Base-by-base conservation (phyloP, 2,888 invertebrate genomes). In the Dolichopus griseipennis region DNA sequence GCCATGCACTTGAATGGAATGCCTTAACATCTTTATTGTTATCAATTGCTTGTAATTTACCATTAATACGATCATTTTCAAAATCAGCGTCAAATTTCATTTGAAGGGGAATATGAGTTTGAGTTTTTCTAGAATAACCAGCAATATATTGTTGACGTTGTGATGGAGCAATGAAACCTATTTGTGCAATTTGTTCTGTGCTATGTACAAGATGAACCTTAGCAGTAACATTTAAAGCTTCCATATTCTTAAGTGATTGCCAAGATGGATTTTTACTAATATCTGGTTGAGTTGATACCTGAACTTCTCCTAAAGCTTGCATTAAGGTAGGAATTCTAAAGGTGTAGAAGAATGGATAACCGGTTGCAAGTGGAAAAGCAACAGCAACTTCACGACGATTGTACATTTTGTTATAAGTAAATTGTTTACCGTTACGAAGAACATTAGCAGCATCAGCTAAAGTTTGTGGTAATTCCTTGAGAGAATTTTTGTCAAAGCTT, bases 361-460 rank as follows among this genome's bases (percentile, higher is more conserved):
- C 91, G 73, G 85, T 85, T 69, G 86, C 87, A 18, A 88, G 84
- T 4, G 91, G 90, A 83, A 90, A 87, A 79, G 86, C 86, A 21
- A 90, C 78, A 15, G 84, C 84, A 9, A 87, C 80, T 71, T 88
- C 86, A 65, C 83, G 83, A 65, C 84, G 81, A 73, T 86, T 85
- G 66, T 83, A 76, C 15, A 88, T 80, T 78, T 87, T 88, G 64
- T 86, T 88, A 78, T 84, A 84, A 75, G 87, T 85, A 73, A 85
- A 81, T 21, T 83, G 75, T 64, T 83, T 78, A 65, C 86, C 86
- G 9, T 64, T 20, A 7, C 78, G 78, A 9, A 86, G 75, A 12
- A 78, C 72, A 66, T 79, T 73, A 70, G 83, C 77, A 68, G 81
- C 78, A 43, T 83, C 72, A 66, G 76, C 76, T 21, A 85, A 74